Evolutionary conservation across 37 sponge, comb jelly and placozoan genomes (phyloP), one percentile per base, ranked within the genome.

Genomic region (Crambe crambe): DNA sequence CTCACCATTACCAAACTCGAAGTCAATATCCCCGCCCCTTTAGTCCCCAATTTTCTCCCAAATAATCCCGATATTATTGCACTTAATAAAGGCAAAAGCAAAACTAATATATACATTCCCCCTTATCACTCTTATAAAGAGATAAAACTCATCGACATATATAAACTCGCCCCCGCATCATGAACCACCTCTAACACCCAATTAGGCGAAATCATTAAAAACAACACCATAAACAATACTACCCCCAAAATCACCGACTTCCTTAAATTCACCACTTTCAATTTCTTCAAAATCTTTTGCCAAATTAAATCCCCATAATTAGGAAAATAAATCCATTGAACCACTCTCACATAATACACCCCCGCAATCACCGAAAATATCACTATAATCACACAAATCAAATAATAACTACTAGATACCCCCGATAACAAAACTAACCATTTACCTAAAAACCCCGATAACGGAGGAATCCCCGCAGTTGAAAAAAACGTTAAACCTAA

Each of bases 281-380:
- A 73, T 60, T 78, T 44, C 42, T 37, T 31, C 86, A 57, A 59
- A 36, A 72, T 60, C 54, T 54, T 80, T 74, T 91, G 83, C 57
- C 92, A 91, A 75, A 87, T 71, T 79, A 91, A 88, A 43, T 79
- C 31, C 18, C 76, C 60, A 80, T 38, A 82, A 38, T 80, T 89
- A 12, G 58, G 85, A 88, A 92, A 92, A 80, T 85, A 89, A 39
- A 92, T 84, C n/a, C n/a, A n/a, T n/a, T 92, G 85, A 29, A 92
- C 89, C 44, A 92, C 39, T 59, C 93, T 74, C 40, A 92, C 89
- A 89, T 92, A 92, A 85, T 92, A 92, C 27, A 92, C 85, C 37
- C 89, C 93, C 17, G 86, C 92, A 47, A 87, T 80, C 30, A 88
- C 93, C 31, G 93, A 84, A 69, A 74, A 65, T 56, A 92, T 34